Evolutionary conservation across 1,140 invertebrate genomes (phyloP).

Genomic region (Geopemphigus sp.): DNA sequence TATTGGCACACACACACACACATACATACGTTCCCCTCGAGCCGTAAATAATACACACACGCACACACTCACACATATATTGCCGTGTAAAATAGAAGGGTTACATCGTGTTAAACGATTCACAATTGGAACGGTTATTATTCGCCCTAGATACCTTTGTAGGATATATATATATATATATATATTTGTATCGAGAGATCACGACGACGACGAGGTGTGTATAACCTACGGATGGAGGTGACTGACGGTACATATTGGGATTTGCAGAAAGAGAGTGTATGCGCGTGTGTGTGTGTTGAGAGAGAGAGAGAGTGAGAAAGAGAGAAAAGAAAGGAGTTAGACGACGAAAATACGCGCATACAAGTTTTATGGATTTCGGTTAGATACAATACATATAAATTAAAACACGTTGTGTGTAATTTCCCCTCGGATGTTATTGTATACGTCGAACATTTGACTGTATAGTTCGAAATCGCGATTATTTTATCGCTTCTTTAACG

Average conservation of each 20-base stretch:
- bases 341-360: not conserved
- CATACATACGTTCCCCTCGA: not conserved
- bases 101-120: conserved; percentile 49
- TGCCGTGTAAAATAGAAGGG: conserved; percentile 46
- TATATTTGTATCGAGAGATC: not conserved
- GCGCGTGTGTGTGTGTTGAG: too few species aligned
- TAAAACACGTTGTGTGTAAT: not conserved
- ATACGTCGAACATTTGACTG: not conserved
- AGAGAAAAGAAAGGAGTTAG: not conserved
- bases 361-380: not conserved
- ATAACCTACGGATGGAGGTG: not conserved
- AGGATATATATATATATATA: not conserved
- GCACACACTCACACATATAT: not conserved
- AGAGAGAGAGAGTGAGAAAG: too few species aligned
- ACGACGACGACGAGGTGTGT: not conserved
- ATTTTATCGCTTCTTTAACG: not conserved
- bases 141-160: conserved; percentile 16
- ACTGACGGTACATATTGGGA: not conserved
- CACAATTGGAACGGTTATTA: conserved; percentile 49
- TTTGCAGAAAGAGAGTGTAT: too few species aligned
- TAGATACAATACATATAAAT: not conserved
- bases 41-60: conserved; percentile 42
- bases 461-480: not conserved
- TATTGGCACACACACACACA: not conserved
- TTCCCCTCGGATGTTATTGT: not conserved